Evolutionary conservation across 2,113 vertebrate genomes (phyloP).

Genomic region (Thamnophis sirtalis): DNA sequence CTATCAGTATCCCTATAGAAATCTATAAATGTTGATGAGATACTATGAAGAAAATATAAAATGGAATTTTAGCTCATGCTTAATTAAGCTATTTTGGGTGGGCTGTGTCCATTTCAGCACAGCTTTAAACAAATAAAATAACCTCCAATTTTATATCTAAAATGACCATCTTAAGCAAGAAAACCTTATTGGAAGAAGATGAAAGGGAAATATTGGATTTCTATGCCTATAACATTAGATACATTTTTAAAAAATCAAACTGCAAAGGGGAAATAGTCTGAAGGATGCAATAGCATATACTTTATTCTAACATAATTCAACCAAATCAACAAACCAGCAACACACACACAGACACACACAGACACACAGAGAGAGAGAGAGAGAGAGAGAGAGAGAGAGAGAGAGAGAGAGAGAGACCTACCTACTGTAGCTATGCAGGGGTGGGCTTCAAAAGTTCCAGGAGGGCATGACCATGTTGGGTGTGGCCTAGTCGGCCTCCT

Average conservation of each 20-base stretch:
- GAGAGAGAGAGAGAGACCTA: too few relatives aligned
- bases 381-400: too few relatives aligned
- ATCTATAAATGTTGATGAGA: neutral
- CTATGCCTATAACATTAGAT: neutral
- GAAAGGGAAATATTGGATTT: neutral
- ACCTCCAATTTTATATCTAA: neutral
- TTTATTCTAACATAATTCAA: neutral
- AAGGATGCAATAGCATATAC: neutral
- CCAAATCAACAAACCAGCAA: neutral
- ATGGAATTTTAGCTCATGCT: neutral
- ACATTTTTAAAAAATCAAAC: neutral
- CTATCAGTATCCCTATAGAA: neutral
- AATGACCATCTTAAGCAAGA: neutral
- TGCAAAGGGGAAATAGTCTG: neutral
- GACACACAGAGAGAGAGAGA: too few relatives aligned
- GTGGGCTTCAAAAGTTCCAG: too few relatives aligned
- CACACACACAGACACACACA: too few relatives aligned
- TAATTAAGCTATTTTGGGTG: neutral
- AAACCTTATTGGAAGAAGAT: neutral
- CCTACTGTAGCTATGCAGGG: neutral
- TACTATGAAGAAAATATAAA: neutral
- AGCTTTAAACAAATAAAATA: neutral
- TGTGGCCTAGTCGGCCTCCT: too few relatives aligned
- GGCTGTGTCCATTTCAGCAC: too few relatives aligned
- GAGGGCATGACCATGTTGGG: too few relatives aligned